Evolutionary conservation across 2,113 vertebrate genomes (phyloP).

Genomic region (Isurus oxyrinchus): DNA sequence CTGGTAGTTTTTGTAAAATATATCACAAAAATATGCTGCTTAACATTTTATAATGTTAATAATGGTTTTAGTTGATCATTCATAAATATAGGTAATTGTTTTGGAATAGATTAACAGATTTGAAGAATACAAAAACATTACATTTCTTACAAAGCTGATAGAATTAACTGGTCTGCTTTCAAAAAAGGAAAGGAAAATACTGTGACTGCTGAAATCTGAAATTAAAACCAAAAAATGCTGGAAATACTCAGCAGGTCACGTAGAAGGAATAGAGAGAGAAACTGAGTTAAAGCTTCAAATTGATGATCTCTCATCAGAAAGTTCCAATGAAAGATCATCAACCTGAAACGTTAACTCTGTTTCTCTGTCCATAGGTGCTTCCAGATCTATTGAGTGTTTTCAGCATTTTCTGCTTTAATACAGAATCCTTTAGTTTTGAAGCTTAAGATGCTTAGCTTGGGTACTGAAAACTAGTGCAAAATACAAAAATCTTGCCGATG

Average conservation of each 20-base stretch:
- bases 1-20: not conserved
- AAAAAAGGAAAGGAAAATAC: not conserved
- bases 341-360: not conserved
- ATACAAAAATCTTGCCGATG: not conserved
- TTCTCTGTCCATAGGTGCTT: not conserved
- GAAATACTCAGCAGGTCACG: too few relatives aligned
- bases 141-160: not conserved
- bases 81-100: not conserved
- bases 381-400: not conserved
- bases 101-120: not conserved
- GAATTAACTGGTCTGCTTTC: not conserved
- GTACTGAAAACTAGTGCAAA: not conserved
- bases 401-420: not conserved
- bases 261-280: too few relatives aligned
- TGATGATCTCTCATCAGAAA: too few relatives aligned
- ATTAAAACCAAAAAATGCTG: too few relatives aligned
- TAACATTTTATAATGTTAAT: not conserved
- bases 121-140: not conserved
- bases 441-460: not conserved
- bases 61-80: not conserved
- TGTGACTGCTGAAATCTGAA: not conserved
- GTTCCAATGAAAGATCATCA: too few relatives aligned
- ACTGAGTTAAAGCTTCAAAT: too few relatives aligned
- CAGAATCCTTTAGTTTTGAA: not conserved
- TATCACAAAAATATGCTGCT: not conserved